Conservation (phyloP, 1,140 invertebrate species). For the Macrobrachium nipponense region DNA sequence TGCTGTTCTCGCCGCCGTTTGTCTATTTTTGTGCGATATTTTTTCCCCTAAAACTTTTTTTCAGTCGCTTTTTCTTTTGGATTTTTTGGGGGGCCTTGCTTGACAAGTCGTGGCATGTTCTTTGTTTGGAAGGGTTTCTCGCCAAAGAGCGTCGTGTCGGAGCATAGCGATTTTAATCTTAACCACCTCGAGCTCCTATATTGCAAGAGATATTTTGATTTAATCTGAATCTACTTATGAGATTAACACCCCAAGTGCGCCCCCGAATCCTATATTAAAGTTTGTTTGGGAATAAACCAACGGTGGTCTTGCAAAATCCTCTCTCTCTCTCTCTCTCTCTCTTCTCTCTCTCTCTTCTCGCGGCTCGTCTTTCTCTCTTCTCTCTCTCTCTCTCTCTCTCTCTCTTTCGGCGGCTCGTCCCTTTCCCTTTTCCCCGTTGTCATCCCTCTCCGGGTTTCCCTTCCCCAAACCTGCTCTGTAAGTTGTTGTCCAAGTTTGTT, state of each 20-base stretch:
- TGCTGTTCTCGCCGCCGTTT: slow-evolving; percentile 10
- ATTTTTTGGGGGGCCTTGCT: too few relatives aligned
- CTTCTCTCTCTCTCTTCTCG: background rate
- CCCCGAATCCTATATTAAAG: slow-evolving; percentile 53
- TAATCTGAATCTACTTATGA: slow-evolving; percentile 55
- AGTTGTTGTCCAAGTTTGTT: too few relatives aligned
- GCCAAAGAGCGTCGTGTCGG: too few relatives aligned
- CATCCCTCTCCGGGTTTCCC: background rate
- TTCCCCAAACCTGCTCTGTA: background rate
- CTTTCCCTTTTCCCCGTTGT: background rate
- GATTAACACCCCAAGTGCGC: slow-evolving; percentile 51
- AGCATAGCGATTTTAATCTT: background rate
- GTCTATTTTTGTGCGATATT: slow-evolving; percentile 36
- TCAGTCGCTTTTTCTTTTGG: too few relatives aligned
- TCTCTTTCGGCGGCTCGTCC: background rate
- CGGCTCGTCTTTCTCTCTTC: background rate
- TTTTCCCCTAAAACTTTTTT: background rate
- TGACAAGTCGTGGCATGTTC: too few relatives aligned
- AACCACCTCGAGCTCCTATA: background rate
- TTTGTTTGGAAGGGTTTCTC: too few relatives aligned
- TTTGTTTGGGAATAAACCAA: slow-evolving; percentile 52
- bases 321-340: background rate
- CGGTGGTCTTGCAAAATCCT: slow-evolving; percentile 48
- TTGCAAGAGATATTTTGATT: slow-evolving; percentile 49
- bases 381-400: background rate